phyloP scores from a whole-genome alignment of 2,113 vertebrate genomes.

The Cebidichthys violaceus region DNA sequence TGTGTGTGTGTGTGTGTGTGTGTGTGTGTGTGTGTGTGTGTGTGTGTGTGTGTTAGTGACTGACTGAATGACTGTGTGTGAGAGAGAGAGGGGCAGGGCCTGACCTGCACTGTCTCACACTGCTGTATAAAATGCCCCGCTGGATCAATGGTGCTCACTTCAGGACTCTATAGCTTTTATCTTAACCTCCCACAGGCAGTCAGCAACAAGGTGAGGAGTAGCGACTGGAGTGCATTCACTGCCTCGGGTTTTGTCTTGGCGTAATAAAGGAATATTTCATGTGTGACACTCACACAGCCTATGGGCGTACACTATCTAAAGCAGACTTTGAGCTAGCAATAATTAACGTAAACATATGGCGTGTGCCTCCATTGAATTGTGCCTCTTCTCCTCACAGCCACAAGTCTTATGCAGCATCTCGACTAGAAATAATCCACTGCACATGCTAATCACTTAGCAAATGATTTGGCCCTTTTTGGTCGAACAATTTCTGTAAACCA shows the following conservation, averaged over 20 bases:
- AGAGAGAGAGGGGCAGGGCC: slow-evolving; percentile 1
- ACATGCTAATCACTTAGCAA: slow-evolving; percentile 77
- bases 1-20: slow-evolving; percentile 19
- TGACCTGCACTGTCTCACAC: slow-evolving; percentile 37
- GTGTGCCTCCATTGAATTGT: slow-evolving; percentile 41
- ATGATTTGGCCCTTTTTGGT: slow-evolving; percentile 76
- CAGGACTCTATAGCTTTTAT: slow-evolving; percentile 72
- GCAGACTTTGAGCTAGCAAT: slow-evolving; percentile 70
- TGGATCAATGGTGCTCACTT: slow-evolving; percentile 74
- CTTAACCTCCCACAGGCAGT: slow-evolving; percentile 68
- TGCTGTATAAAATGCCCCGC: slow-evolving; percentile 62
- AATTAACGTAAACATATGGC: slow-evolving; percentile 77
- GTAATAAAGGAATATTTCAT: slow-evolving; percentile 78
- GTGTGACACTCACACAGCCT: slow-evolving; percentile 64
- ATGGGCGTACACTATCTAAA: slow-evolving; percentile 64
- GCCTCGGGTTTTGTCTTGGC: slow-evolving; percentile 69
- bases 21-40: slow-evolving; percentile 23
- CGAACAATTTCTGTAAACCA: slow-evolving; percentile 76
- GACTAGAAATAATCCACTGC: slow-evolving; percentile 68
- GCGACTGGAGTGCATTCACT: slow-evolving; percentile 59
- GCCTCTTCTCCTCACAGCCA: slow-evolving; percentile 20
- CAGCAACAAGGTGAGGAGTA: slow-evolving; percentile 64
- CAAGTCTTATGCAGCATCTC: slow-evolving; percentile 13
- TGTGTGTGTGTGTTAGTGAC: slow-evolving; percentile 26
- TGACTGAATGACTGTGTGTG: neutral